phyloP scores from a whole-genome alignment of 2,797 vertebrate species.

The Tiaroga cobitis region DNA sequence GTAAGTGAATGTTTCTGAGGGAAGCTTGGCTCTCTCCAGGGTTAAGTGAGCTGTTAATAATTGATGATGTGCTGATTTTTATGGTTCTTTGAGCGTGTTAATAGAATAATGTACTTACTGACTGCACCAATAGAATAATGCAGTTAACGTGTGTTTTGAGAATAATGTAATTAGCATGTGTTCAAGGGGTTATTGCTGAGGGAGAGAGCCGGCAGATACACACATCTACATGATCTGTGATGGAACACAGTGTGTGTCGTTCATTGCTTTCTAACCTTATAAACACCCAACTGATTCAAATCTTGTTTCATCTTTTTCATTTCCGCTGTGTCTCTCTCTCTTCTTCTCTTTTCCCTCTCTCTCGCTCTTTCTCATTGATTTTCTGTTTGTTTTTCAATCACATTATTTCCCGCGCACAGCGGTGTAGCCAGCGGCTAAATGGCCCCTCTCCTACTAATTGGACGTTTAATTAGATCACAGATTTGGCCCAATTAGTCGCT shows the following conservation, averaged over 20 bases:
- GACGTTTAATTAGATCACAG: slow-evolving; percentile 89
- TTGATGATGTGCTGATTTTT: slow-evolving; percentile 61
- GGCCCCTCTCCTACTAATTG: slow-evolving; percentile 85
- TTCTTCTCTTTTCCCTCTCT: slow-evolving; percentile 62
- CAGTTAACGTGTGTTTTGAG: slow-evolving; percentile 55
- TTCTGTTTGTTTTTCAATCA: slow-evolving; percentile 85
- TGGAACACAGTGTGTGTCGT: slow-evolving; percentile 22
- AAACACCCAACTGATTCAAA: slow-evolving; percentile 50
- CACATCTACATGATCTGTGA: slow-evolving; percentile 39
- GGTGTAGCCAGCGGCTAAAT: slow-evolving; percentile 80
- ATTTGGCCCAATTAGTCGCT: slow-evolving; percentile 85
- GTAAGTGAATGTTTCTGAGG: slow-evolving; percentile 65
- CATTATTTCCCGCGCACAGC: slow-evolving; percentile 81
- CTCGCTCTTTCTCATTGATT: slow-evolving; percentile 76
- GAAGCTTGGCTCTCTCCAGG: slow-evolving; percentile 54
- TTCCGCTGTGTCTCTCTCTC: slow-evolving; percentile 51
- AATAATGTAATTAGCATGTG: slow-evolving; percentile 52
- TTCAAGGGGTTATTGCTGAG: slow-evolving; percentile 18
- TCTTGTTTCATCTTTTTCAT: slow-evolving; percentile 52
- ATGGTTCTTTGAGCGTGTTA: slow-evolving; percentile 57
- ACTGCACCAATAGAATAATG: slow-evolving; percentile 64
- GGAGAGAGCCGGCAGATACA: slow-evolving; percentile 9
- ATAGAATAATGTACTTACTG: slow-evolving; percentile 61
- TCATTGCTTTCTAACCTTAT: slow-evolving; percentile 42
- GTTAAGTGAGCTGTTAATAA: slow-evolving; percentile 64